Evolutionary conservation across 2,888 invertebrate species (phyloP).

Genomic region (Dynastes grantii): DNA sequence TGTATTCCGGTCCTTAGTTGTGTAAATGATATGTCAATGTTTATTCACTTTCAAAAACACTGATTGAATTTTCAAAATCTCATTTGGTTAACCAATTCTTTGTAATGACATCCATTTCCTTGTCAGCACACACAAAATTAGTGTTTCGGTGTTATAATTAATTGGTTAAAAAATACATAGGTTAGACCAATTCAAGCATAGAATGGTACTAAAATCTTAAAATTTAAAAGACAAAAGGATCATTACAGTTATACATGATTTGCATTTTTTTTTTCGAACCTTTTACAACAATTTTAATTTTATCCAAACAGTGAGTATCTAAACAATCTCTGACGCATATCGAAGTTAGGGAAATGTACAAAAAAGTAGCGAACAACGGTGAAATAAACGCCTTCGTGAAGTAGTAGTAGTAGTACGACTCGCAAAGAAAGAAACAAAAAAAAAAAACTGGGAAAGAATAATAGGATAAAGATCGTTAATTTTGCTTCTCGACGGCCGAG

Average conservation of each 20-base stretch:
- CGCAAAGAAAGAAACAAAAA: background rate
- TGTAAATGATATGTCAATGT: too few relatives aligned
- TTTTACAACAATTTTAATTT: background rate
- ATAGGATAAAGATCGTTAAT: slow-evolving; percentile 5
- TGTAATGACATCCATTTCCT: too few relatives aligned
- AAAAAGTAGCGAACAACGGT: slow-evolving; percentile 11
- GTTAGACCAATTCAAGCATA: too few relatives aligned
- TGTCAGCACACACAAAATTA: too few relatives aligned
- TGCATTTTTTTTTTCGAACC: background rate
- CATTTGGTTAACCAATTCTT: too few relatives aligned
- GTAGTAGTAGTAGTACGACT: background rate
- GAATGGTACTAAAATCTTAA: too few relatives aligned
- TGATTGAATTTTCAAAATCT: too few relatives aligned
- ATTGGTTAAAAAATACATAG: too few relatives aligned
- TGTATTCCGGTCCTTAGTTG: too few relatives aligned
- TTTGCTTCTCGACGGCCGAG: background rate
- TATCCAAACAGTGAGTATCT: background rate
- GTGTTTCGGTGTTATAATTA: too few relatives aligned
- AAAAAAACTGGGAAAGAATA: background rate
- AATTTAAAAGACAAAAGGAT: too few relatives aligned
- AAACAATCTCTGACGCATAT: background rate
- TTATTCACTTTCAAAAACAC: too few relatives aligned
- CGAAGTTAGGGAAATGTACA: background rate
- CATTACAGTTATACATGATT: background rate
- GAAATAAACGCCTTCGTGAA: background rate